Evolutionary conservation across 1,140 invertebrate genomes (phyloP), one percentile per base, ranked within the genome.

Genomic region (Drosophila lowei): DNA sequence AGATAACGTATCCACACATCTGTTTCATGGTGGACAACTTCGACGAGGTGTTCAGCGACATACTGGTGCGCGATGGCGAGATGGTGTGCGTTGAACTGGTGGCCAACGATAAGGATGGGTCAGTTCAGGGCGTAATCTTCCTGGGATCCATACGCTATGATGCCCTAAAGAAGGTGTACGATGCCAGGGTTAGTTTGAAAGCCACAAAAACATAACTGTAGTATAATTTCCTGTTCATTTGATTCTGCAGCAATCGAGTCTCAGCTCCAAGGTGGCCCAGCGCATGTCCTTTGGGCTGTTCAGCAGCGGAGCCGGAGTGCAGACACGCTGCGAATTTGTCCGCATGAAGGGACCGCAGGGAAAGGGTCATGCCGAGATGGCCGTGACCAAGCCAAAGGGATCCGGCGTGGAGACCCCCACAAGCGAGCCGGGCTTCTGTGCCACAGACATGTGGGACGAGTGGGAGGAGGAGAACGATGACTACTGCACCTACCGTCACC

Each of bases 1-100:
- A 99, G 93, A 99, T 99, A 90, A 98, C 98, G 30, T 99, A 99
- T 93, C 99, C 99, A 2, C 97, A 99, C 93, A 98, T 99, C 77
- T 99, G 97, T 93, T 99, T 99, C 92, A 98, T 98, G 94, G 97
- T 99, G 49, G 99, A 99, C 92, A 99, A 99, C 93, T 99, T 99
- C 92, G 98, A 99, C 92, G 98, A 99, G 94, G 81, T 86, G 13
- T 99, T 99, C 94, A 96, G 95, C 93, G 98, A 98, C 94, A 97
- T 97, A 91, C 92, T 99, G 91, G 97, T 99, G 28, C 94, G 97
- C 50, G 98, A 99, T 93, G 98, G 98, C 28, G 98, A 99, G 93
- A 98, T 99, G 96, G 97, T 99, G 28, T 99, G 98, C 92, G 98
- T 99, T 21, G 98, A 99, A 92, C 92, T 99, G 75, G 96, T 99